Conservation (phyloP, 2,888 invertebrate genomes). For the Aporophyla nigra region DNA sequence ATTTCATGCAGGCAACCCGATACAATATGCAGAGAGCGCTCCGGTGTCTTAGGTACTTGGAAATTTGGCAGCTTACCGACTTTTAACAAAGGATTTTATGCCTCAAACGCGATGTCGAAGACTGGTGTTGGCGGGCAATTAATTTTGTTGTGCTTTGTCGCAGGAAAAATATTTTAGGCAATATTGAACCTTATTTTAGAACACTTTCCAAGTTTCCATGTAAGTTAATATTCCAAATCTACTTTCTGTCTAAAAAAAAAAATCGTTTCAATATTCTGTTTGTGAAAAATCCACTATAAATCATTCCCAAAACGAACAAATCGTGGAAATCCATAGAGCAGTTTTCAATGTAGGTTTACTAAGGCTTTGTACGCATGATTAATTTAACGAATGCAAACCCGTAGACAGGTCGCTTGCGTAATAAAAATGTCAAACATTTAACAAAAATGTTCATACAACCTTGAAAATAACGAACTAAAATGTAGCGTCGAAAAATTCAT, state of each 20-base stretch:
- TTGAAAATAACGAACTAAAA: conserved; percentile 1
- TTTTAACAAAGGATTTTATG: conserved; percentile 45
- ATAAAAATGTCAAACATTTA: conserved; percentile 36
- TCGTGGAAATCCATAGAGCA: conserved; percentile 11
- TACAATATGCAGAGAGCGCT: conserved; percentile 64
- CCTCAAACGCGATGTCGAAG: conserved; percentile 29
- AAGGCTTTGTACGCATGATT: conserved; percentile 40
- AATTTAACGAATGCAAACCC: conserved; percentile 38
- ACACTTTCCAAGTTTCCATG: background rate
- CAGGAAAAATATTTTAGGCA: background rate
- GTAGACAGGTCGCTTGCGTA: background rate
- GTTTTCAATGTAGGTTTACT: conserved; percentile 10
- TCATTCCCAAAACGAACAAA: background rate
- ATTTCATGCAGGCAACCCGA: conserved; percentile 66
- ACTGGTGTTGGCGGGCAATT: conserved; percentile 31
- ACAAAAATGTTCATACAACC: background rate
- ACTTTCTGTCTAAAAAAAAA: background rate
- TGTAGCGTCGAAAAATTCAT: no score
- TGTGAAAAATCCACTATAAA: background rate
- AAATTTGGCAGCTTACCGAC: conserved; percentile 39
- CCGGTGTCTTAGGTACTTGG: conserved; percentile 35
- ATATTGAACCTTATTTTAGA: background rate
- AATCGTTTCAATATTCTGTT: background rate
- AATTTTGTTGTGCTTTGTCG: conserved; percentile 18
- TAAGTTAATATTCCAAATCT: background rate